A percentile compares a stretch with the other conserved stretches of the same genome.
Conservation (phyloP, 2,797 vertebrate species). For the Gila robusta region DNA sequence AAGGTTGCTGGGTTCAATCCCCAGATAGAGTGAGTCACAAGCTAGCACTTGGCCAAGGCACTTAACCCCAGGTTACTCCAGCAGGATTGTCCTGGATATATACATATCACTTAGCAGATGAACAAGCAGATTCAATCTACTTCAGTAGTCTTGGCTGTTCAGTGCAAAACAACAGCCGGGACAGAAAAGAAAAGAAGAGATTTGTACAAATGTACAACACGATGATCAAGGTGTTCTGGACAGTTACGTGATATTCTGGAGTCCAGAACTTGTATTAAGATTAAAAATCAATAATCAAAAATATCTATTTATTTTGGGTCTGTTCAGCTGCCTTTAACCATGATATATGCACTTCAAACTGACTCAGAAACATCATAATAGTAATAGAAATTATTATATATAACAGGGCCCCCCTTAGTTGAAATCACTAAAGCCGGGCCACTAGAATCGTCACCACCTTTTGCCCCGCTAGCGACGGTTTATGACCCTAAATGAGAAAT, state of each 20-base stretch:
- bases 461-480: too few species aligned
- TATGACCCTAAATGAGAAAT: background rate
- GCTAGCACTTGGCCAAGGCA: background rate
- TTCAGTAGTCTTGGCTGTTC: background rate
- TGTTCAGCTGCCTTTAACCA: background rate
- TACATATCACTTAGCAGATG: background rate
- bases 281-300: too few species aligned
- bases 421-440: too few species aligned
- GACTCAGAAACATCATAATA: background rate
- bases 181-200: background rate
- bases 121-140: background rate
- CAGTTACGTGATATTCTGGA: background rate
- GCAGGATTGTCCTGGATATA: conserved; percentile 2
- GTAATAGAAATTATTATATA: background rate
- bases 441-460: too few species aligned
- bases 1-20: background rate
- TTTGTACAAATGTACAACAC: background rate
- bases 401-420: too few species aligned
- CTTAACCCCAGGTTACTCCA: background rate
- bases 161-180: background rate
- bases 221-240: background rate
- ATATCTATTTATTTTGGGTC: too few species aligned
- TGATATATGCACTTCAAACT: background rate
- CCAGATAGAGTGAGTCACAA: background rate
- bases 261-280: background rate